Conservation (phyloP, 2,797 vertebrate genomes). For the Urocyon cinereoargenteus region DNA sequence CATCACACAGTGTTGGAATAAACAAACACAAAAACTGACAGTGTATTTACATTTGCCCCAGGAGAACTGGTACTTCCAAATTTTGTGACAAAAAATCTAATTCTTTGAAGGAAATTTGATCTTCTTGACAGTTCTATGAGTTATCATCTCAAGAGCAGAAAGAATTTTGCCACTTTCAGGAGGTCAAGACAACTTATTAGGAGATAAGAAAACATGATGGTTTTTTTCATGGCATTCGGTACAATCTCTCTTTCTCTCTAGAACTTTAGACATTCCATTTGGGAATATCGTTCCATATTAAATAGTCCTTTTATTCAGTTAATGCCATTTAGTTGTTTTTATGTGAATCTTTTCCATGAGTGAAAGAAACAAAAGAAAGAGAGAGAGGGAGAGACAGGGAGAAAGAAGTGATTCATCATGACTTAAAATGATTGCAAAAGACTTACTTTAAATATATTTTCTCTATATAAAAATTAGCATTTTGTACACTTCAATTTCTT, state of each 20-base stretch:
- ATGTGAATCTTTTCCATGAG: neutral
- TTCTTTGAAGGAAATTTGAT: slow-evolving; percentile 57
- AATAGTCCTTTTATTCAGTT: neutral
- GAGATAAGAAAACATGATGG: neutral
- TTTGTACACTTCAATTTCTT: neutral
- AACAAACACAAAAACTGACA: slow-evolving; percentile 45
- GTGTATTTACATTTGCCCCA: slow-evolving; percentile 49
- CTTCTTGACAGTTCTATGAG: slow-evolving; percentile 51
- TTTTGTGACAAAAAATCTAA: slow-evolving; percentile 64
- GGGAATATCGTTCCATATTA: neutral
- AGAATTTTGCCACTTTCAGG: neutral
- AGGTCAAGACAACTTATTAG: neutral
- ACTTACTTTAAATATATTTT: neutral
- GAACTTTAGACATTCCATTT: neutral
- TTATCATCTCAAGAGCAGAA: neutral
- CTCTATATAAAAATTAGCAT: neutral
- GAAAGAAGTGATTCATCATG: neutral
- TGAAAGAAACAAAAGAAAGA: neutral
- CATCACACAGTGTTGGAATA: neutral
- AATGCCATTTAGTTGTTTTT: neutral
- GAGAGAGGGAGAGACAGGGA: accelerated
- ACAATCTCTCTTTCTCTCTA: neutral
- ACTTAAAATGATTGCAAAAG: neutral
- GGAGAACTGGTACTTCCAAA: neutral
- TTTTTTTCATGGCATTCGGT: neutral